A percentile compares a stretch with the other conserved stretches of the same genome.
Conservation (phyloP, 37 sponge, comb jelly and placozoan species). For the Crambe crambe region DNA sequence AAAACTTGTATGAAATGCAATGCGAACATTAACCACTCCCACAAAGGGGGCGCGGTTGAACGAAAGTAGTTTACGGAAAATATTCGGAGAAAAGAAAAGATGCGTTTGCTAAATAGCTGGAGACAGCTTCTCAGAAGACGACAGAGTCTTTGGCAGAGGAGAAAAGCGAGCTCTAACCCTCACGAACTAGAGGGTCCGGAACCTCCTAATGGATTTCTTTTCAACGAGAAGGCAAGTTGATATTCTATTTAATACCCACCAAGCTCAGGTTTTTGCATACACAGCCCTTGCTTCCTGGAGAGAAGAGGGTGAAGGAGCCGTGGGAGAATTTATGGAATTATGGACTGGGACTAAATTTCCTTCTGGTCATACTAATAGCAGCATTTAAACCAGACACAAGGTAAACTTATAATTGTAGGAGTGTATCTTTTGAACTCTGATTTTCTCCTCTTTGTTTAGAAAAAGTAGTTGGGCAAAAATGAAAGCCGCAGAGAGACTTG, state of each 20-base stretch:
- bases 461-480: constrained; percentile 43
- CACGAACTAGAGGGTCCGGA: constrained; percentile 25
- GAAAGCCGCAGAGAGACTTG: constrained; percentile 52
- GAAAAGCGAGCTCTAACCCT: constrained; percentile 7
- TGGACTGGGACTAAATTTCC: constrained; percentile 60
- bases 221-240: constrained; percentile 66
- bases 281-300: constrained; percentile 76
- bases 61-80: constrained; percentile 3
- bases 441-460: constrained; percentile 10
- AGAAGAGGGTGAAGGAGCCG: constrained; percentile 63
- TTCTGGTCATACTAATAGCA: constrained; percentile 27
- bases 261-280: not conserved
- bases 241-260: not conserved
- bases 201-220: constrained; percentile 73
- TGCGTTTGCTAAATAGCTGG: not conserved
- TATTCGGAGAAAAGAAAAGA: not conserved
- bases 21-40: not conserved
- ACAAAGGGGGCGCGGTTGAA: not conserved
- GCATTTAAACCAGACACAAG: constrained; percentile 66
- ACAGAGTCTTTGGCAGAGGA: not conserved
- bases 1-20: not conserved
- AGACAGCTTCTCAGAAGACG: not conserved
- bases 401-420: constrained; percentile 19
- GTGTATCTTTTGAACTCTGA: not conserved
- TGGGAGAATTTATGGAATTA: constrained; percentile 74